Evolutionary conservation across 2,113 vertebrate species (phyloP), one percentile per base, ranked within the genome.

Genomic region (Indicator maculatus): DNA sequence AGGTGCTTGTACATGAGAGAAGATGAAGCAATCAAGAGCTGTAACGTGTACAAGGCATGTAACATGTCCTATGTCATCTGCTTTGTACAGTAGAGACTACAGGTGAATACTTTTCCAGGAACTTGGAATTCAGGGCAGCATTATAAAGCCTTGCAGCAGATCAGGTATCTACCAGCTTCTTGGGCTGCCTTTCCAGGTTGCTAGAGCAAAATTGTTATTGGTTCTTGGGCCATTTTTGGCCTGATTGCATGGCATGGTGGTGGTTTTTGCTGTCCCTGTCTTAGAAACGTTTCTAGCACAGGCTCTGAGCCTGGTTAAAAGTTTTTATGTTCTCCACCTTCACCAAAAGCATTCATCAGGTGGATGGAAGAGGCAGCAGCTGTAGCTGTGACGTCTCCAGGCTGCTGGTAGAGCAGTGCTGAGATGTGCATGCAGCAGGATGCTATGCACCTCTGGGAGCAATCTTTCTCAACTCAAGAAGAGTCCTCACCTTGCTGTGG

Each of bases 401-500:
- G 13, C 3, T 23, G 3, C 26, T 9, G 24, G 8, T 52, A 36
- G 44, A 31, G 33, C 1, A 41, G 52, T 28, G 50, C 5, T 3
- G 50, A 14, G 47, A 1, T 20, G 36, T 38, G 26, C 1, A 1
- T 7, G 30, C 33, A 9, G 13, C 36, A 13, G 33, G 47, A 3
- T 45, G 66, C 41, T 74, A 31, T 70, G 2, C 28, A 33, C 5
- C 38, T 52, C 41, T 1, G 8, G 56, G 7, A 64, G 27, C 14
- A 31, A 3, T 41, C 16, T 31, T 20, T 38, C 73, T 56, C 5
- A 6, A 4, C 55, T 4, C 31, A 0, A 6, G 24, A 24, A 14
- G 26, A 19, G 28, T 81, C 70, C 83, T 93, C 92, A 98, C 98
- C 98, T 98, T 97, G 28, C 86, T 6, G 3, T 94, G 65, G 63